Conservation (phyloP, 2,888 invertebrate genomes). For the Lypha dubia region DNA sequence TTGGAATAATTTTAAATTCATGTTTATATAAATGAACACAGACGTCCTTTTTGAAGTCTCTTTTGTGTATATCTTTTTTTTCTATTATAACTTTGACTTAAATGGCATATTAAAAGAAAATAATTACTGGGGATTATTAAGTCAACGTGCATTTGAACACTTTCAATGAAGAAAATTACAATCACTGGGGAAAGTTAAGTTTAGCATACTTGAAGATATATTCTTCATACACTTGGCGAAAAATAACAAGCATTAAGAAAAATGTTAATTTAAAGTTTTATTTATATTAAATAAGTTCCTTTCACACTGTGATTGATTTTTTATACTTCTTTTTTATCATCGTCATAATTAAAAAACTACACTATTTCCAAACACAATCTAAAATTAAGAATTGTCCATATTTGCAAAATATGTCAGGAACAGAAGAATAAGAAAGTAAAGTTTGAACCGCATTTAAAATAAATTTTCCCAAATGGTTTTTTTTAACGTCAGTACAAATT, state of each 20-base stretch:
- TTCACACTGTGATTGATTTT: slow-evolving; percentile 51
- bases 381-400: background rate
- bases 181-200: slow-evolving; percentile 10
- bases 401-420: background rate
- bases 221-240: slow-evolving; percentile 16
- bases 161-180: background rate
- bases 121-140: slow-evolving; percentile 62
- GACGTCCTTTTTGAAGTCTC: slow-evolving; percentile 33
- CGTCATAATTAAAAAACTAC: slow-evolving; percentile 2
- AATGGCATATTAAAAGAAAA: slow-evolving; percentile 68
- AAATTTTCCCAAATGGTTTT: background rate
- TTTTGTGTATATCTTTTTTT: slow-evolving; percentile 8
- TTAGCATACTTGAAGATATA: slow-evolving; percentile 44
- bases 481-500: background rate
- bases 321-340: slow-evolving; percentile 32
- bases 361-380: slow-evolving; percentile 2
- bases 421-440: background rate
- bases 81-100: slow-evolving; percentile 66
- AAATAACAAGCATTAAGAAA: slow-evolving; percentile 1
- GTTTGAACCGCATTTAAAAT: no score
- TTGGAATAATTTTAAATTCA: slow-evolving; percentile 41
- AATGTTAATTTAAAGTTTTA: slow-evolving; percentile 29
- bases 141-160: slow-evolving; percentile 14
- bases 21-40: slow-evolving; percentile 46
- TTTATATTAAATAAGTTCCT: slow-evolving; percentile 10